Evolutionary conservation across 2,888 invertebrate genomes (phyloP).

Genomic region (Caenorhabditis sp.): DNA sequence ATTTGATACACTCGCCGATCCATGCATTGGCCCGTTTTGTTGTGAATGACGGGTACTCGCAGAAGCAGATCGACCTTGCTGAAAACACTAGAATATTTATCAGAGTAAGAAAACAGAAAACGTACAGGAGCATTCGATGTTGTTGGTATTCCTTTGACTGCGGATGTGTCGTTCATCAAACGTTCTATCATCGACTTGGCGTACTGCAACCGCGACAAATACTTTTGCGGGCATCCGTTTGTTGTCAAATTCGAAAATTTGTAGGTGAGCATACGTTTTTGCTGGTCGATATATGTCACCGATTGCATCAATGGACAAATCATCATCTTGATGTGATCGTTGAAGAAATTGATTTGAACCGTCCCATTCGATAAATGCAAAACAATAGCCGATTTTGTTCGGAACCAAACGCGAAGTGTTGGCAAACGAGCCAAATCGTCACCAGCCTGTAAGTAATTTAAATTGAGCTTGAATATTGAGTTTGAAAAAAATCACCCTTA

Average conservation of each 20-base stretch:
- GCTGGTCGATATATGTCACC: conserved; percentile 91
- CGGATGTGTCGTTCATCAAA: conserved; percentile 30
- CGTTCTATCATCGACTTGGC: conserved; percentile 62
- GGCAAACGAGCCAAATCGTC: conserved; percentile 92
- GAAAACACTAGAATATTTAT: not conserved
- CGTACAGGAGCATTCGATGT: not conserved
- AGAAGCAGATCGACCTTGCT: conserved; percentile 21
- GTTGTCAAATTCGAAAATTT: conserved; percentile 68
- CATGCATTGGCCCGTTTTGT: not conserved
- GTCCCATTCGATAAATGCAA: conserved; percentile 96
- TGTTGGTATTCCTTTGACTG: not conserved
- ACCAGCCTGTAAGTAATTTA: conserved; percentile 75
- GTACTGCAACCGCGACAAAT: conserved; percentile 57
- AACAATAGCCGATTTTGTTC: conserved; percentile 92
- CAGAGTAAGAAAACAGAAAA: not conserved
- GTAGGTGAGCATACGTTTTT: conserved; percentile 90
- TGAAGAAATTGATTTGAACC: conserved; percentile 69
- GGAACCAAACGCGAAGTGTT: conserved; percentile 93
- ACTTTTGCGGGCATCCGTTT: conserved; percentile 59
- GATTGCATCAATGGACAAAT: conserved; percentile 97
- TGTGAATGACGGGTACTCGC: conserved; percentile 16
- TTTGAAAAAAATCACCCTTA: not conserved
- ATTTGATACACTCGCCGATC: not conserved
- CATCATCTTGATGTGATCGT: conserved; percentile 95
- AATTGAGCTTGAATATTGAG: not conserved